phyloP scores from a whole-genome alignment of 2,797 vertebrate genomes.

The Tokudaia tokunoshimensis region DNA sequence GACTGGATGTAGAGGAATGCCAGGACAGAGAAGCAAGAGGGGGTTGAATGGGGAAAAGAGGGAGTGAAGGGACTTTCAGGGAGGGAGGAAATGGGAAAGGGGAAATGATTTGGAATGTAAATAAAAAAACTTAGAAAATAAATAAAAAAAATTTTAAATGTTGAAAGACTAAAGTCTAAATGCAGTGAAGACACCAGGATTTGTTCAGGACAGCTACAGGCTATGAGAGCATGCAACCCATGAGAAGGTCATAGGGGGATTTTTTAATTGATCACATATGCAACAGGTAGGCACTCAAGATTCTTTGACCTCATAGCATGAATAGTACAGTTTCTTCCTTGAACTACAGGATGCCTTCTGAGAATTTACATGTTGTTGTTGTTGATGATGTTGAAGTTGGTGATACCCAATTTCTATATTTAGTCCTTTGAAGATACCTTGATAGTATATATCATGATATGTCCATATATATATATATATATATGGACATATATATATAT shows the following conservation, averaged over 20 bases:
- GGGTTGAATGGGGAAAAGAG: no score
- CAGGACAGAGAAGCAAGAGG: no score
- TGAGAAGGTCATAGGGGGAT: fast-evolving
- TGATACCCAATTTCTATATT: not conserved
- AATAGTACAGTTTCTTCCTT: not conserved
- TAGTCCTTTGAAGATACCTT: not conserved
- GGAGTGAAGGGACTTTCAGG: no score
- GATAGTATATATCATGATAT: not conserved
- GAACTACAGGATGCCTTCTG: not conserved
- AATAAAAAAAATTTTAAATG: not conserved
- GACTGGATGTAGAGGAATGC: no score
- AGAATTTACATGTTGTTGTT: not conserved
- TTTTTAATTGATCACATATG: not conserved
- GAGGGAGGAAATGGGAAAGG: no score
- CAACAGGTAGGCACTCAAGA: no score
- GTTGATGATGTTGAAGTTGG: no score
- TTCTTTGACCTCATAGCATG: not conserved
- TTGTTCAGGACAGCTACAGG: not conserved
- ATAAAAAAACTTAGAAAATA: no score
- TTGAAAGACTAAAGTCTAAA: not conserved
- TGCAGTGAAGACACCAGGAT: not conserved
- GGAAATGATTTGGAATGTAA: no score
- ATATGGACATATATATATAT: not conserved
- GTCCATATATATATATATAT: no score
- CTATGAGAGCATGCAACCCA: no score